Evolutionary conservation across 2,797 vertebrate genomes (phyloP).

Genomic region (Nyctibius grandis): DNA sequence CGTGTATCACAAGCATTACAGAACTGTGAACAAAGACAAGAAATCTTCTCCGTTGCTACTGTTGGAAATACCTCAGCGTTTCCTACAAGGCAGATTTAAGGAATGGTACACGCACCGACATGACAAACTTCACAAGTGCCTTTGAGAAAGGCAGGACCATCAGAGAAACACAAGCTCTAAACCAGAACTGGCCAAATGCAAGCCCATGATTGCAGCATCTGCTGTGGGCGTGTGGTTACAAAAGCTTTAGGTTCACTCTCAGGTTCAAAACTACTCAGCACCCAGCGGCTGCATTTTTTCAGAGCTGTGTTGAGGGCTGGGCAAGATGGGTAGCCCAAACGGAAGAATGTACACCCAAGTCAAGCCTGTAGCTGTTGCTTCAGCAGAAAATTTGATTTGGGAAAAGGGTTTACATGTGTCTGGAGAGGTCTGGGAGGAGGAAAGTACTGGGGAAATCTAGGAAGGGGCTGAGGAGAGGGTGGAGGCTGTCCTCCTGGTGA

Average conservation of each 20-base stretch:
- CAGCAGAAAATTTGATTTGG: neutral
- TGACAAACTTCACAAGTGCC: neutral
- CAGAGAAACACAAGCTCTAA: accelerated
- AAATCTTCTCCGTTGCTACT: neutral
- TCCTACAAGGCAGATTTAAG: neutral
- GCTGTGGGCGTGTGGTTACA: neutral
- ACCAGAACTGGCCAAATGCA: neutral
- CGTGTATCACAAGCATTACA: neutral
- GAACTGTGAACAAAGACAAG: neutral
- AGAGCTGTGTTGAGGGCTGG: neutral
- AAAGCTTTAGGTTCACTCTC: neutral
- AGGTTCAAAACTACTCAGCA: neutral
- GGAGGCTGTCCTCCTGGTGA: neutral
- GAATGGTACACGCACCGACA: neutral
- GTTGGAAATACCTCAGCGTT: neutral
- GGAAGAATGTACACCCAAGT: neutral
- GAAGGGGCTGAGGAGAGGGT: neutral
- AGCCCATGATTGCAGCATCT: neutral
- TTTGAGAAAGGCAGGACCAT: neutral
- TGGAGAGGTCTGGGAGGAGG: neutral
- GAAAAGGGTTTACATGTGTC: neutral
- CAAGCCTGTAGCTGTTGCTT: neutral
- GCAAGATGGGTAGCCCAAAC: accelerated
- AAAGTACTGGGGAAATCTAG: neutral
- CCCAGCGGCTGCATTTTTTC: neutral